Conservation (phyloP, 2,113 vertebrate species). For the Arizona elegans region DNA sequence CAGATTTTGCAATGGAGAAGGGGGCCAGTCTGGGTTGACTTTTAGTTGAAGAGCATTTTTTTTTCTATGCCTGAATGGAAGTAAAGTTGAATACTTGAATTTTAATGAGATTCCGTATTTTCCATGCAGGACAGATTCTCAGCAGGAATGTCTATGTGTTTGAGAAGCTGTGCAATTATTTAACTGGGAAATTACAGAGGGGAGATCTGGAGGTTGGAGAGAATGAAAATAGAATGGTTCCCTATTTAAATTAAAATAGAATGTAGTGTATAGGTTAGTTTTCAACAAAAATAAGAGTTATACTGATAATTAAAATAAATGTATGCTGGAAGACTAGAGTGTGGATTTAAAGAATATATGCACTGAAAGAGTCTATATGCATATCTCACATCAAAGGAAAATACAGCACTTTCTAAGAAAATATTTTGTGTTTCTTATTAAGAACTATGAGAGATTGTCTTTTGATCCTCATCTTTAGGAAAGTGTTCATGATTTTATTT, state of each 20-base stretch:
- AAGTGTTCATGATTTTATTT: background rate
- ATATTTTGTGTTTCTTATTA: background rate
- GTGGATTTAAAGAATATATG: background rate
- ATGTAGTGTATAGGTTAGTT: background rate
- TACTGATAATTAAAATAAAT: background rate
- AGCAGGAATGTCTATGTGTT: background rate
- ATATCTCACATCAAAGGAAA: background rate
- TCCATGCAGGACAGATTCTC: background rate
- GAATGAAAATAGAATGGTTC: background rate
- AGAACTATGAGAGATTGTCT: background rate
- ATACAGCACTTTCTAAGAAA: background rate
- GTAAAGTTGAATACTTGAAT: background rate
- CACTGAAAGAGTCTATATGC: background rate
- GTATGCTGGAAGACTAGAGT: background rate
- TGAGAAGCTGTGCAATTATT: background rate
- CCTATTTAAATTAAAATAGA: background rate
- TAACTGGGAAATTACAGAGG: conserved; percentile 2
- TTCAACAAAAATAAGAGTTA: background rate
- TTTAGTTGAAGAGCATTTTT: background rate
- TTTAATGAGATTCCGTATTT: background rate
- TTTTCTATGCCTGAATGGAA: background rate
- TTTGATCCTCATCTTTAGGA: background rate
- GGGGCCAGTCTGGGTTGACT: background rate
- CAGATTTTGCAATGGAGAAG: background rate
- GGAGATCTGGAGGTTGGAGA: background rate